A percentile compares a stretch with the other conserved stretches of the same genome.
These are phyloP conservation scores for Hybognathus amarus DNA, from an alignment of 2,797 vertebrate genomes.

Conservation along the genomic window DNA sequence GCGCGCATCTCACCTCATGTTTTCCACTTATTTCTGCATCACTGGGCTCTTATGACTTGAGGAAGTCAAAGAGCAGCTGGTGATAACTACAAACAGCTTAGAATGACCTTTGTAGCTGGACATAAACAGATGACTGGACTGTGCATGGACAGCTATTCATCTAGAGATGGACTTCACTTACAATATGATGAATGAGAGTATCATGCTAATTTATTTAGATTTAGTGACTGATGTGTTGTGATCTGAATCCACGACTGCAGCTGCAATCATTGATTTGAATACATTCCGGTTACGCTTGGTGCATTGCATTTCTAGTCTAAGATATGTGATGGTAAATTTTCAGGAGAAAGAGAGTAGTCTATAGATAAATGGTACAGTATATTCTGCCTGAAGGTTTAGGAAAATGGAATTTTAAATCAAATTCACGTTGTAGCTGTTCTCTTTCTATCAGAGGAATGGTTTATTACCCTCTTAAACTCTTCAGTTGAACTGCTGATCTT, in stretches of 20 bases:
- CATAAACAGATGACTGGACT: not conserved
- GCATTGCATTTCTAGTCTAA: conserved; percentile 3
- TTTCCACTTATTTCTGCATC: conserved; percentile 65
- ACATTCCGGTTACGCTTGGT: not conserved
- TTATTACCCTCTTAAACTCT: conserved; percentile 54
- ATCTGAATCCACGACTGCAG: conserved; percentile 4
- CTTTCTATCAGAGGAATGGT: conserved; percentile 24
- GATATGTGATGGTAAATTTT: conserved; percentile 1
- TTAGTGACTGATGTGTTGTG: not conserved
- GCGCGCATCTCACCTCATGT: conserved; percentile 62
- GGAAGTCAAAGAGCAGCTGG: conserved; percentile 44
- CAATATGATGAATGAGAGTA: not conserved
- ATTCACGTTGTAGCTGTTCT: conserved; percentile 29
- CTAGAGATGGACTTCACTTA: not conserved
- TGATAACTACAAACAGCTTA: conserved; percentile 43
- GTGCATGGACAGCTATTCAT: conserved; percentile 18
- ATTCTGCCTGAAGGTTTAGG: conserved; percentile 28
- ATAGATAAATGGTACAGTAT: not conserved
- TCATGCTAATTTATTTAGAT: not conserved
- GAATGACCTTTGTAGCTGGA: conserved; percentile 49
- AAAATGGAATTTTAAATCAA: conserved; percentile 53
- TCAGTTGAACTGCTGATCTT: conserved; percentile 34
- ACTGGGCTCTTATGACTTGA: conserved; percentile 59
- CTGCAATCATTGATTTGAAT: conserved; percentile 9
- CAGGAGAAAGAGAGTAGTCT: not conserved